Evolutionary conservation across 2,888 invertebrate genomes (phyloP).

Genomic region (Ditula angustiorana): DNA sequence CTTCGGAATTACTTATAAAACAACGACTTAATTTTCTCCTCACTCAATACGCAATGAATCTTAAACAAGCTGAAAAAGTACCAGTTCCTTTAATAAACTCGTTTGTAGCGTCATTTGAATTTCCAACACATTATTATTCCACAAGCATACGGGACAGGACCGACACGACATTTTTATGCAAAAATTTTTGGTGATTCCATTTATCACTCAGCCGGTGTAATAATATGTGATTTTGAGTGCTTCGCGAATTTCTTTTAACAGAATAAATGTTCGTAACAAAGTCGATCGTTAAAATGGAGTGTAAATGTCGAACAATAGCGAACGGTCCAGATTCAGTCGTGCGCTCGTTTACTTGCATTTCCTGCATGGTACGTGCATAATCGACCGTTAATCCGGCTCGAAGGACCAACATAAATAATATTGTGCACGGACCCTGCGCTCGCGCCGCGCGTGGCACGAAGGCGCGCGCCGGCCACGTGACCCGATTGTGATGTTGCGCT

Average conservation of each 20-base stretch:
- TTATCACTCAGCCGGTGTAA: slow-evolving; percentile 45
- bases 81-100: slow-evolving; percentile 33
- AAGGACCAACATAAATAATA: slow-evolving; percentile 68
- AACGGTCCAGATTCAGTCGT: slow-evolving; percentile 59
- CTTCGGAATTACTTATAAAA: slow-evolving; percentile 51
- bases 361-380: slow-evolving; percentile 83
- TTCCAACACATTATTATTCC: slow-evolving; percentile 42
- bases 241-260: slow-evolving; percentile 42
- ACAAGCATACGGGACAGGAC: slow-evolving; percentile 38
- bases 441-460: slow-evolving; percentile 72
- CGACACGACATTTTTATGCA: slow-evolving; percentile 59
- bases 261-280: slow-evolving; percentile 40
- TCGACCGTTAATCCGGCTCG: slow-evolving; percentile 79
- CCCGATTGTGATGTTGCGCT: slow-evolving; percentile 69
- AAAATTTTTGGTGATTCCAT: slow-evolving; percentile 55
- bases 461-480: slow-evolving; percentile 81
- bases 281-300: slow-evolving; percentile 16
- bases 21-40: slow-evolving; percentile 57
- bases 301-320: slow-evolving; percentile 58
- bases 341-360: slow-evolving; percentile 68
- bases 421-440: slow-evolving; percentile 58
- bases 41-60: slow-evolving; percentile 44
- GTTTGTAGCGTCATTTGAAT: slow-evolving; percentile 44
- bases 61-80: slow-evolving; percentile 30
- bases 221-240: slow-evolving; percentile 51